phyloP scores from a whole-genome alignment of 2,888 invertebrate species.

The Ommatoiulus sabulosus region DNA sequence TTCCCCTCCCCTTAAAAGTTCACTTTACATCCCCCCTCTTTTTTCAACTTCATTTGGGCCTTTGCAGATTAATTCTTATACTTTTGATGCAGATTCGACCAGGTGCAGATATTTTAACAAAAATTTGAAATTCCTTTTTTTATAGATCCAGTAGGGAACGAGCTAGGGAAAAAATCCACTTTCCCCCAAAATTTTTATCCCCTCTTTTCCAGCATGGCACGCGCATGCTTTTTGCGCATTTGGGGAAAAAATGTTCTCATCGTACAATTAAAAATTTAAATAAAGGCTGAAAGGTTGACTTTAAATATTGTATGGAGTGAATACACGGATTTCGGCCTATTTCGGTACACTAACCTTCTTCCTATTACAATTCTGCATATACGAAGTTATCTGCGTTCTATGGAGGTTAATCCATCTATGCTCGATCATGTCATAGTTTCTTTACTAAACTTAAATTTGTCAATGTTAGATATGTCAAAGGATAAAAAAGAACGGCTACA shows the following conservation, averaged over 20 bases:
- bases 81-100: constrained; percentile 38
- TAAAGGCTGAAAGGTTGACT: constrained; percentile 4
- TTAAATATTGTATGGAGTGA: neutral
- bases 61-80: constrained; percentile 32
- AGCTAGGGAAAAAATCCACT: neutral
- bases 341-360: neutral
- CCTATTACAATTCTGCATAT: neutral
- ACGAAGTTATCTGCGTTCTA: neutral
- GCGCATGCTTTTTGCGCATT: neutral
- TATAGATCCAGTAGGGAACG: neutral
- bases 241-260: neutral
- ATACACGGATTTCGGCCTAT: neutral
- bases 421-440: too few species aligned
- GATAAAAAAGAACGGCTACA: too few species aligned
- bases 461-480: too few species aligned
- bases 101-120: constrained; percentile 44
- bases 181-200: neutral
- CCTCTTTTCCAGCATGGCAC: constrained; percentile 27
- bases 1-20: neutral
- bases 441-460: too few species aligned
- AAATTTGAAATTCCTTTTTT: constrained; percentile 28
- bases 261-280: constrained; percentile 18
- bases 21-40: constrained; percentile 32
- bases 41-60: constrained; percentile 33
- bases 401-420: too few species aligned